Conservation (phyloP, 2,113 vertebrate genomes). For the Colossoma macropomum region DNA sequence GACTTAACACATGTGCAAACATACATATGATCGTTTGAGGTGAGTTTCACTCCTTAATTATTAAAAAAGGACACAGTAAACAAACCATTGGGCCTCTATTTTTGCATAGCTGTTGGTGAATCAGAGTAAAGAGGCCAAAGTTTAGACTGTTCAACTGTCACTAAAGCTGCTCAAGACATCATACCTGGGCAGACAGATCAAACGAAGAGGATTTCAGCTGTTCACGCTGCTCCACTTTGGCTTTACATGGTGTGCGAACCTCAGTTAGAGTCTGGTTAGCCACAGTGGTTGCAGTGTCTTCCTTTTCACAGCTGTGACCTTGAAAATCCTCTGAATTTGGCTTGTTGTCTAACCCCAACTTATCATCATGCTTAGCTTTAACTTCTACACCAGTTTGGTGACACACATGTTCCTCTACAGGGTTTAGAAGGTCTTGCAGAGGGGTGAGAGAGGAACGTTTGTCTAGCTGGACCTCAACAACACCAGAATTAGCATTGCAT, state of each 20-base stretch:
- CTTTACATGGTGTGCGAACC: conserved; percentile 61
- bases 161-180: not conserved
- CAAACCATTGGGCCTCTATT: too few relatives aligned
- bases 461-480: conserved; percentile 16
- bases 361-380: not conserved
- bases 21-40: too few relatives aligned
- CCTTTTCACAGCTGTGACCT: conserved; percentile 10
- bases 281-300: not conserved
- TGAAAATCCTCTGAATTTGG: conserved; percentile 4
- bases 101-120: too few relatives aligned
- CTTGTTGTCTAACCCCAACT: conserved; percentile 34
- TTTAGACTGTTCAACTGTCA: too few relatives aligned
- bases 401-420: conserved; percentile 37
- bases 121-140: too few relatives aligned
- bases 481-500: not conserved
- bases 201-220: conserved; percentile 56
- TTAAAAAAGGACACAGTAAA: too few relatives aligned
- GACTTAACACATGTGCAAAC: too few relatives aligned
- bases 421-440: conserved; percentile 24
- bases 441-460: conserved; percentile 16
- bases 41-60: too few relatives aligned
- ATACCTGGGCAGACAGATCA: conserved; percentile 58
- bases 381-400: not conserved
- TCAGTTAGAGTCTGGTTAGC: conserved; percentile 51
- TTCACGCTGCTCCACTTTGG: conserved; percentile 64